These are phyloP conservation scores for Allygus modestus DNA, from an alignment of 2,888 invertebrate species.

Conservation along the genomic window DNA sequence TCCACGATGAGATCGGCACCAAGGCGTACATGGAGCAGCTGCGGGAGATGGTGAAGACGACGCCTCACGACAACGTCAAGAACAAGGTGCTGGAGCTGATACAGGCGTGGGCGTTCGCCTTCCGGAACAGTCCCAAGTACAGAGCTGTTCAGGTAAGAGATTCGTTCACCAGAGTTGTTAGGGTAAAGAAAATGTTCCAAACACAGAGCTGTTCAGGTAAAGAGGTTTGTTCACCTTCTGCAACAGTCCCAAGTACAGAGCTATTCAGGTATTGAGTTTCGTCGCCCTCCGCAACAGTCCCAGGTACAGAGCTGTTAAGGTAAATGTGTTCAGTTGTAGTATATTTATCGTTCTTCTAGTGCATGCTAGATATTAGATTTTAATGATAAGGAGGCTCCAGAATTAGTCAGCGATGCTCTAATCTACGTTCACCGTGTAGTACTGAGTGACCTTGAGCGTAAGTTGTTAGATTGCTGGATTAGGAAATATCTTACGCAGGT, in stretches of 20 bases:
- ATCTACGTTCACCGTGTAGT: too few relatives aligned
- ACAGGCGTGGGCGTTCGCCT: conserved; percentile 99
- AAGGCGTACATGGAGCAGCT: conserved; percentile 96
- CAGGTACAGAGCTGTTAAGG: too few relatives aligned
- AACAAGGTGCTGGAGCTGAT: conserved; percentile 94
- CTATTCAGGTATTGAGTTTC: conserved; percentile 95
- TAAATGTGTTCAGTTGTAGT: too few relatives aligned
- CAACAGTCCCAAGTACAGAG: conserved; percentile 91
- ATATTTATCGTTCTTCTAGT: too few relatives aligned
- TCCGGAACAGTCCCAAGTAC: conserved; percentile 93
- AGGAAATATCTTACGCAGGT: too few relatives aligned
- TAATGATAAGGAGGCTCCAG: too few relatives aligned
- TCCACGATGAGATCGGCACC: conserved; percentile 95
- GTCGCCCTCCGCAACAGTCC: too few relatives aligned
- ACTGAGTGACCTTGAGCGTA: too few relatives aligned
- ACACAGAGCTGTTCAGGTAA: conserved; percentile 89
- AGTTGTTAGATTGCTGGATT: too few relatives aligned
- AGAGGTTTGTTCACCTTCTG: conserved; percentile 98
- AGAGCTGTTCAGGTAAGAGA: conserved; percentile 88
- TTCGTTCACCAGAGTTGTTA: too few relatives aligned
- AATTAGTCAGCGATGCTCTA: too few relatives aligned
- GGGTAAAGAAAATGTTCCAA: conserved; percentile 88
- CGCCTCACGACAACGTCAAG: conserved; percentile 89
- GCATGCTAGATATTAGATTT: too few relatives aligned
- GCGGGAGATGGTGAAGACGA: conserved; percentile 90